These are phyloP conservation scores for Pao palembangensis DNA, from an alignment of 2,113 vertebrate genomes.

Conservation along the genomic window DNA sequence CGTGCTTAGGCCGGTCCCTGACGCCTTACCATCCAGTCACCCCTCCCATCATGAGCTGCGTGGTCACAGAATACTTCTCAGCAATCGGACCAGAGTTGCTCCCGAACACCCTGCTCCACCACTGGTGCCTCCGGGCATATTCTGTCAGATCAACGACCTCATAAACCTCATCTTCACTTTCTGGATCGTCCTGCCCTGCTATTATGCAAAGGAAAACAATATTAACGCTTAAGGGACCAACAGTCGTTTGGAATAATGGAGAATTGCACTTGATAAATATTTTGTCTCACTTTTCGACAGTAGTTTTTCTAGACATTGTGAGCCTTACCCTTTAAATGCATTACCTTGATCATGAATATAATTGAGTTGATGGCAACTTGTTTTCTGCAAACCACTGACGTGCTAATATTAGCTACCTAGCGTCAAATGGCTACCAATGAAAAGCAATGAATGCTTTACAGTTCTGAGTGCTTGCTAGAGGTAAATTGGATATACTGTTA, in stretches of 20 bases:
- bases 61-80: constrained; percentile 95
- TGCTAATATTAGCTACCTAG: constrained; percentile 36
- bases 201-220: background rate
- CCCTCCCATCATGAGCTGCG: constrained; percentile 95
- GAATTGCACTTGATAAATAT: background rate
- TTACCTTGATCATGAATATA: too few relatives aligned
- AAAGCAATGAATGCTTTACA: too few relatives aligned
- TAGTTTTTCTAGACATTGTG: too few relatives aligned
- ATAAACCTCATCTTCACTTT: constrained; percentile 92
- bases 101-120: constrained; percentile 94
- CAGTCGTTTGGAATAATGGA: background rate
- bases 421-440: constrained; percentile 44
- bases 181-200: constrained; percentile 76
- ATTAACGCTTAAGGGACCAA: background rate
- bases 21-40: constrained; percentile 89
- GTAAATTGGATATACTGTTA: too few relatives aligned
- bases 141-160: constrained; percentile 94
- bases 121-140: constrained; percentile 90
- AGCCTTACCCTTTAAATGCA: too few relatives aligned
- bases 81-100: constrained; percentile 90
- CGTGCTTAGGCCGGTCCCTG: too few relatives aligned
- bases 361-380: too few relatives aligned
- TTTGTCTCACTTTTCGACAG: background rate
- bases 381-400: background rate
- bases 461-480: too few relatives aligned